phyloP scores from a whole-genome alignment of 1,140 invertebrate species.

The Drosophila pachea region DNA sequence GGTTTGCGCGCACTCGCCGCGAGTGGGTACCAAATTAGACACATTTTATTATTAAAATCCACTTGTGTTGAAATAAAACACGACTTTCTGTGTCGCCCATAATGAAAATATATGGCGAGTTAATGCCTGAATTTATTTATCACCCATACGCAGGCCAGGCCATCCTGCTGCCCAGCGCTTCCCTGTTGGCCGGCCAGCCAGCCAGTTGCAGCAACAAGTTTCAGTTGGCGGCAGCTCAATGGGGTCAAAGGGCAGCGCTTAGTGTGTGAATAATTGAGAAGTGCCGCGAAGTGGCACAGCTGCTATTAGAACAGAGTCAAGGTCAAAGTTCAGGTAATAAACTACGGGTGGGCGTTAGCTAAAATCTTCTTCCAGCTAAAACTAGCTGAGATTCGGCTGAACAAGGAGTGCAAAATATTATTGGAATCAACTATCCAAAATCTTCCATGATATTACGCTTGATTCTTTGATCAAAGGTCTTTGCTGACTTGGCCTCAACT shows the following conservation, averaged over 20 bases:
- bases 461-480: too few relatives aligned
- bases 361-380: too few relatives aligned
- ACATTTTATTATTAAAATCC: constrained; percentile 78
- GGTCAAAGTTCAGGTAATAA: too few relatives aligned
- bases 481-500: too few relatives aligned
- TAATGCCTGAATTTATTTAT: constrained; percentile 75
- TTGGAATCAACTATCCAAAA: too few relatives aligned
- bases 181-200: not conserved
- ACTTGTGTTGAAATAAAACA: constrained; percentile 78
- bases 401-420: too few relatives aligned
- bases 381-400: too few relatives aligned
- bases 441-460: too few relatives aligned
- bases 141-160: constrained; percentile 39
- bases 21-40: constrained; percentile 76
- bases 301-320: too few relatives aligned
- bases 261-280: constrained; percentile 7
- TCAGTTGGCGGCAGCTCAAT: not conserved
- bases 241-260: constrained; percentile 17
- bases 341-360: too few relatives aligned
- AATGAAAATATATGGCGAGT: constrained; percentile 77
- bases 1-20: constrained; percentile 49
- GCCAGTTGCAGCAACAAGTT: constrained; percentile 23
- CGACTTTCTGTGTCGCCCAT: constrained; percentile 76
- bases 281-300: too few relatives aligned
- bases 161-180: not conserved